Evolutionary conservation across 2,113 vertebrate species (phyloP).

Genomic region (Salvelinus fontinalis): DNA sequence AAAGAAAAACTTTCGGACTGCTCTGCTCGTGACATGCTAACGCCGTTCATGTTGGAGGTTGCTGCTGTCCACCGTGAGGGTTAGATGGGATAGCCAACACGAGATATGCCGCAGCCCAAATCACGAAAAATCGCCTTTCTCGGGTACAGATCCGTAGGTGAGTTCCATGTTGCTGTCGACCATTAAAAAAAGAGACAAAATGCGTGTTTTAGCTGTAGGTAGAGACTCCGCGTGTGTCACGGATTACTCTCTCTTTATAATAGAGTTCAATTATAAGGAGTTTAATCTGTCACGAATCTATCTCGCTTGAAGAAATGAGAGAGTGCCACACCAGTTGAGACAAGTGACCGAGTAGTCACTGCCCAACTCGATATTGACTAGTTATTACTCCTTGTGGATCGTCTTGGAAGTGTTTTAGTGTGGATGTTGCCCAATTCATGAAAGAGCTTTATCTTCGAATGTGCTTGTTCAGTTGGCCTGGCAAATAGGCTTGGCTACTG

Average conservation of each 20-base stretch:
- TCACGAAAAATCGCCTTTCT: conserved; percentile 97
- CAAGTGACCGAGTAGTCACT: conserved; percentile 24
- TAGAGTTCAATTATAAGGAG: conserved; percentile 40
- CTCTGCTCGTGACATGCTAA: conserved; percentile 51
- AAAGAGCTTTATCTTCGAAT: no score
- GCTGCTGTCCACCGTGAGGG: conserved; percentile 63
- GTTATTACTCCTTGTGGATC: background rate
- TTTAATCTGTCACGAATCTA: conserved; percentile 20
- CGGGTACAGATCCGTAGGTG: conserved; percentile 96
- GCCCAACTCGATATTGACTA: background rate
- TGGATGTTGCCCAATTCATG: no score
- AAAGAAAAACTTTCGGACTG: conserved; percentile 36
- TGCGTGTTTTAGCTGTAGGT: background rate
- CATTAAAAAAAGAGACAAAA: background rate
- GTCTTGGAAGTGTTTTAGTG: background rate
- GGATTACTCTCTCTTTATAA: conserved; percentile 40
- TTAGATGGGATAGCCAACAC: conserved; percentile 70
- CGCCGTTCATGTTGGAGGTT: conserved; percentile 68
- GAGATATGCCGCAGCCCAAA: conserved; percentile 92
- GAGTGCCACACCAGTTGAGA: conserved; percentile 47
- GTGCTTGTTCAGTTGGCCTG: no score
- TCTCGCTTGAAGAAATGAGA: conserved; percentile 16
- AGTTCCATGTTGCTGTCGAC: conserved; percentile 60
- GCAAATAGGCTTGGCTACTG: no score
- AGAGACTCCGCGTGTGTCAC: background rate